Evolutionary conservation across 2,797 vertebrate genomes (phyloP).

Genomic region (Macroramphosus scolopax): DNA sequence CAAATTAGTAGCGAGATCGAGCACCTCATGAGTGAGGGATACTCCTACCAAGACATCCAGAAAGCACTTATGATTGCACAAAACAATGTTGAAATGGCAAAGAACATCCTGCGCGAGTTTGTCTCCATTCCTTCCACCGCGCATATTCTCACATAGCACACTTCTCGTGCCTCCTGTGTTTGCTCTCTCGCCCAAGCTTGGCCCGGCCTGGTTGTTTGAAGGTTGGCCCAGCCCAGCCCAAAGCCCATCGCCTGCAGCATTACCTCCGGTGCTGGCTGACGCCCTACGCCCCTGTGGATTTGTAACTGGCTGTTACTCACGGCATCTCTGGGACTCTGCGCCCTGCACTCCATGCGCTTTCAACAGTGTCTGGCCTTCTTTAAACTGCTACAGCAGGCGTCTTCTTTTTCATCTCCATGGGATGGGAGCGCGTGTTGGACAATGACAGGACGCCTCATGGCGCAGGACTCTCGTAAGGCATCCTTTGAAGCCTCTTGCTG

Average conservation of each 20-base stretch:
- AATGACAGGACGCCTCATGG: constrained; percentile 11
- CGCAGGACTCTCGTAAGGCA: constrained; percentile 35
- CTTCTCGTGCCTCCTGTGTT: constrained; percentile 16
- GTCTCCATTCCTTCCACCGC: constrained; percentile 91
- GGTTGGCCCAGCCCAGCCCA: constrained; percentile 40
- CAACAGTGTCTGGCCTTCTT: constrained; percentile 55
- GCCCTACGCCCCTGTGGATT: constrained; percentile 57
- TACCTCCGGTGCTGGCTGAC: constrained; percentile 50
- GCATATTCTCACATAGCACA: constrained; percentile 92
- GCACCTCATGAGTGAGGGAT: constrained; percentile 95
- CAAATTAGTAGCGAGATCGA: constrained; percentile 94
- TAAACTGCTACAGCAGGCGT: constrained; percentile 41
- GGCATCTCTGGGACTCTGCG: constrained; percentile 49
- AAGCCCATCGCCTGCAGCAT: constrained; percentile 52
- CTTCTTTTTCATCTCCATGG: constrained; percentile 15
- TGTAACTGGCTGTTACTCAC: constrained; percentile 55
- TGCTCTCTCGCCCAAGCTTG: constrained; percentile 57
- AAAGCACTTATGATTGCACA: constrained; percentile 98
- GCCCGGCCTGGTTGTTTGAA: constrained; percentile 47
- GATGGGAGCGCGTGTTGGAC: constrained; percentile 16
- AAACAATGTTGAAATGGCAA: constrained; percentile 99
- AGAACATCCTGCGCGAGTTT: constrained; percentile 96
- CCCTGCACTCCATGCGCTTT: constrained; percentile 70
- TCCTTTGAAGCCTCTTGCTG: constrained; percentile 61
- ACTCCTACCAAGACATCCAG: constrained; percentile 98